These are phyloP conservation scores for Sialis lutaria DNA, from an alignment of 2,888 invertebrate species.

Conservation along the genomic window DNA sequence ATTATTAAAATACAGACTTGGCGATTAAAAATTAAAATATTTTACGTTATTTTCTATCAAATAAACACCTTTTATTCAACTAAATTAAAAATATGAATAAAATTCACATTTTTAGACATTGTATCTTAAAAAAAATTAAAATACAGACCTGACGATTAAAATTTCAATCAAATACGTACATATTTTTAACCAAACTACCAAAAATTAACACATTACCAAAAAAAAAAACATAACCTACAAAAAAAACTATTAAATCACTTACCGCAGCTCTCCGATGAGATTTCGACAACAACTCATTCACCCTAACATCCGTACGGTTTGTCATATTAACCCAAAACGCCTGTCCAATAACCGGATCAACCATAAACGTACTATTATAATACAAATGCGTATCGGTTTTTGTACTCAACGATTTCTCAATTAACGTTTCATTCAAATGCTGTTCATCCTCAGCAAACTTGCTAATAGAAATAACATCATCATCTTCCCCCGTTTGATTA, in stretches of 20 bases:
- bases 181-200: too few species aligned
- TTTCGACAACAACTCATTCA: slow-evolving; percentile 56
- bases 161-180: too few species aligned
- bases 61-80: too few species aligned
- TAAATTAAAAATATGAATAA: too few species aligned
- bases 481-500: slow-evolving; percentile 11
- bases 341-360: slow-evolving; percentile 37
- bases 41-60: too few species aligned
- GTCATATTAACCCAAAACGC: slow-evolving; percentile 57
- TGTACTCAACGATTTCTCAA: slow-evolving; percentile 28
- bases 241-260: slow-evolving; percentile 21
- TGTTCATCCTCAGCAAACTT: slow-evolving; percentile 19
- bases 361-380: slow-evolving; percentile 59
- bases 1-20: too few species aligned
- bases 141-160: too few species aligned
- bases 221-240: neutral
- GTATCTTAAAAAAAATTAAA: too few species aligned
- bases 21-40: too few species aligned
- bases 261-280: slow-evolving; percentile 76
- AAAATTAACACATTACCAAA: too few species aligned
- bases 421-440: slow-evolving; percentile 23
- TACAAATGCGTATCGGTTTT: slow-evolving; percentile 53
- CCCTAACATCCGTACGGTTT: slow-evolving; percentile 33
- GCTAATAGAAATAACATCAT: slow-evolving; percentile 20
- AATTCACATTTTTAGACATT: too few species aligned